A percentile compares a stretch with the other conserved stretches of the same genome.
Evolutionary conservation across 2,797 vertebrate genomes (phyloP).

Genomic region (Enteromius fasciolatus): DNA sequence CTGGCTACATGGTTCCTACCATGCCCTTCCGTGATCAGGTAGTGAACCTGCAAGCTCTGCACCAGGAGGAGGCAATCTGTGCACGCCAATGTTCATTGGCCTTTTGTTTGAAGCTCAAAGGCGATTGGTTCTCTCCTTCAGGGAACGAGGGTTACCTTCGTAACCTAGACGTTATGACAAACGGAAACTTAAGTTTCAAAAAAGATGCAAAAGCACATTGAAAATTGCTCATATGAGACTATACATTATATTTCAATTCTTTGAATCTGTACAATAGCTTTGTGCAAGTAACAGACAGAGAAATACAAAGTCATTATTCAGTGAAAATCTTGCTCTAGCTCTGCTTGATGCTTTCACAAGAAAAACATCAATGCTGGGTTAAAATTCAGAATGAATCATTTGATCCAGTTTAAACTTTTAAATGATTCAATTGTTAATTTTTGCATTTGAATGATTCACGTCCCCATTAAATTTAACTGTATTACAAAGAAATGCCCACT

Average conservation of each 20-base stretch:
- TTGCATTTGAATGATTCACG: background rate
- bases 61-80: too few relatives aligned
- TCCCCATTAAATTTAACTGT: background rate
- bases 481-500: background rate
- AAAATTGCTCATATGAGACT: background rate
- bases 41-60: too few relatives aligned
- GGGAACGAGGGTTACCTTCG: too few relatives aligned
- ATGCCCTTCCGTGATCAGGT: too few relatives aligned
- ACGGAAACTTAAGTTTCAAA: background rate
- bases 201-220: background rate
- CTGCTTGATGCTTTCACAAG: background rate
- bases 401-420: background rate
- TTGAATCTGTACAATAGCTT: background rate
- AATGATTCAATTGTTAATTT: background rate
- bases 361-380: background rate
- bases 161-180: background rate
- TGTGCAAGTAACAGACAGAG: conserved; percentile 2
- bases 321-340: conserved; percentile 4
- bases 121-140: too few relatives aligned
- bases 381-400: background rate
- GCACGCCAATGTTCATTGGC: too few relatives aligned
- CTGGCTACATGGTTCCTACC: too few relatives aligned
- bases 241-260: background rate
- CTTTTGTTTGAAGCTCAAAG: too few relatives aligned
- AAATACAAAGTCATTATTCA: conserved; percentile 7